Conservation (phyloP, 2,888 invertebrate species). For the Syritta pipiens region DNA sequence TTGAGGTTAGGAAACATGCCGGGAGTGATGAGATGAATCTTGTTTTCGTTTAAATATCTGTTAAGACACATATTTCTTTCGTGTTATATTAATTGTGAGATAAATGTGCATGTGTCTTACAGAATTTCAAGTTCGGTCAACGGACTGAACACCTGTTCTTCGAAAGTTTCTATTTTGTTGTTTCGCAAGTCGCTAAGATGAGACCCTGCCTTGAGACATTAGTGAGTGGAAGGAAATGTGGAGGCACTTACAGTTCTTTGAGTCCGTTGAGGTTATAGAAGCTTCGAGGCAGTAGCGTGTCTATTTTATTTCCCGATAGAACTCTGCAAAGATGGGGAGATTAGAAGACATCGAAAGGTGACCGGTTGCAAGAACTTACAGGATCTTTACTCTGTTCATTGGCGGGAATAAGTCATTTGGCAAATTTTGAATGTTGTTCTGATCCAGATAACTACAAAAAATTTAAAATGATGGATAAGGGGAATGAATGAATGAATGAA, state of each 20-base stretch:
- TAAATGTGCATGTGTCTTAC: conserved; percentile 77
- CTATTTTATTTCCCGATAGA: conserved; percentile 76
- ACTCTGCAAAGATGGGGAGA: conserved; percentile 71
- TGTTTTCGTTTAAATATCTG: conserved; percentile 79
- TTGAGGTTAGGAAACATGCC: conserved; percentile 77
- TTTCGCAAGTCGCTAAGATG: conserved; percentile 81
- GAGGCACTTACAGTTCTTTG: conserved; percentile 75
- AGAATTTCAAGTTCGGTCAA: conserved; percentile 79
- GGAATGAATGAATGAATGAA: too few relatives aligned
- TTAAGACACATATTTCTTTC: background rate
- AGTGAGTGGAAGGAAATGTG: too few relatives aligned
- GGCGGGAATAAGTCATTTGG: conserved; percentile 78
- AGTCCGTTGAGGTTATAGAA: conserved; percentile 74
- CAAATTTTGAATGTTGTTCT: conserved; percentile 78
- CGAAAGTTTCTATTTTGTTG: conserved; percentile 79
- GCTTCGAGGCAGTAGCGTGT: too few relatives aligned
- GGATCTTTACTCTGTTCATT: conserved; percentile 76
- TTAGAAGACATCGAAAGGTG: too few relatives aligned
- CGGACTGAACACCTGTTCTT: conserved; percentile 76
- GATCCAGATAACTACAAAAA: conserved; percentile 79
- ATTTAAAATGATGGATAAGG: too few relatives aligned
- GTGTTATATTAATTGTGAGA: too few relatives aligned
- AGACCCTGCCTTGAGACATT: too few relatives aligned
- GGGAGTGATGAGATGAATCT: conserved; percentile 74
- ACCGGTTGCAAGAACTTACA: conserved; percentile 79